phyloP scores from a whole-genome alignment of 2,113 vertebrate species.

The Tachysurus fulvidraco region DNA sequence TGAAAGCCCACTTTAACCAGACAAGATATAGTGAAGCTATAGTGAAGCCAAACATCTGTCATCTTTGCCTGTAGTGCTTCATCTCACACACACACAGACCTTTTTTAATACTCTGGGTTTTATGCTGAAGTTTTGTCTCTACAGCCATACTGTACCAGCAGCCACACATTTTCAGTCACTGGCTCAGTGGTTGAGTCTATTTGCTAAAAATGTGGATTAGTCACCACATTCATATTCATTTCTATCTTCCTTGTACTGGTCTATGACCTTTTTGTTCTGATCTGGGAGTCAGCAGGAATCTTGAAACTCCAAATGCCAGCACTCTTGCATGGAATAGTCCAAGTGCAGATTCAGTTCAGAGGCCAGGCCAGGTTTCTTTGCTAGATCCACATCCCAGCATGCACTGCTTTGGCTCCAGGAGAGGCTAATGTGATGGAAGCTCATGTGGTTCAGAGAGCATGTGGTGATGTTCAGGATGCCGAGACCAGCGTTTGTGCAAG shows the following conservation, averaged over 20 bases:
- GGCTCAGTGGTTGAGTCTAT: background rate
- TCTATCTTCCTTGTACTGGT: background rate
- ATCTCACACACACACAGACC: background rate
- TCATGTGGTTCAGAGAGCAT: slow-evolving; percentile 14
- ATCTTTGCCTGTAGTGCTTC: background rate
- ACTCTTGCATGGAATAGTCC: background rate
- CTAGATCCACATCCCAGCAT: slow-evolving; percentile 23
- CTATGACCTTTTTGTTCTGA: background rate
- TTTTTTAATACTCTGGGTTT: background rate
- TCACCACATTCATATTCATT: background rate
- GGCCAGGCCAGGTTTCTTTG: background rate
- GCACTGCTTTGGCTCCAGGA: background rate
- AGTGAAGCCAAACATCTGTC: background rate
- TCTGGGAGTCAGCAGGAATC: background rate
- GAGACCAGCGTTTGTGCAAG: slow-evolving; percentile 2
- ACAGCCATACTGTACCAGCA: background rate
- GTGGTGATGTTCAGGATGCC: slow-evolving; percentile 21
- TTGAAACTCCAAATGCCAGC: background rate
- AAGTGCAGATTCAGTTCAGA: slow-evolving; percentile 17
- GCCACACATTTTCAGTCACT: background rate
- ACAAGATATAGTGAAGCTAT: background rate
- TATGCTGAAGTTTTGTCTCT: background rate
- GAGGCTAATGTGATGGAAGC: slow-evolving; percentile 26
- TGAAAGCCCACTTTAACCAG: no score
- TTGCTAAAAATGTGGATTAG: background rate